Conservation (phyloP, 2,888 invertebrate genomes). For the Mamestra brassicae region DNA sequence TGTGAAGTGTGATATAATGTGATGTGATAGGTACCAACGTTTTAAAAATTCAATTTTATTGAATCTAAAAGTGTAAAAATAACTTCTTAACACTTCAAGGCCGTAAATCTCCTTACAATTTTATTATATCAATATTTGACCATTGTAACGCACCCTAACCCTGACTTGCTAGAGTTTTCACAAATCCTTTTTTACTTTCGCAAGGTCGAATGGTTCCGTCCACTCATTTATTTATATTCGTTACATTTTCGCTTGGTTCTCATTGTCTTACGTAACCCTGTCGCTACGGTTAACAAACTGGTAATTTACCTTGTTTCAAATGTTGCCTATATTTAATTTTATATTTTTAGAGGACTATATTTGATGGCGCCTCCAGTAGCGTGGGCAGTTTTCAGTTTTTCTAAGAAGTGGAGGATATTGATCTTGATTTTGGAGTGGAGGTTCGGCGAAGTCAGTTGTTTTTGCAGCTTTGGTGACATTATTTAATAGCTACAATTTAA, state of each 20-base stretch:
- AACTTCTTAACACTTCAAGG: too few relatives aligned
- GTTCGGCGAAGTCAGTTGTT: too few relatives aligned
- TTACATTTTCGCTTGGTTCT: slow-evolving; percentile 62
- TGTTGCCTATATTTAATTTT: neutral
- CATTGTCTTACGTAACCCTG: slow-evolving; percentile 59
- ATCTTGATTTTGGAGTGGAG: too few relatives aligned
- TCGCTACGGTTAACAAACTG: slow-evolving; percentile 43
- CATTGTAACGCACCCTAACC: slow-evolving; percentile 49
- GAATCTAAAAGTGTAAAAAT: neutral
- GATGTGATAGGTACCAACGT: too few relatives aligned
- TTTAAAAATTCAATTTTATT: too few relatives aligned
- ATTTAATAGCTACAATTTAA: too few relatives aligned
- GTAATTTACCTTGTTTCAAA: slow-evolving; percentile 13
- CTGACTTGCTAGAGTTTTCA: slow-evolving; percentile 64
- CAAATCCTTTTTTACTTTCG: slow-evolving; percentile 74
- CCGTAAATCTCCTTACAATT: neutral
- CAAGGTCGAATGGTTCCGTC: slow-evolving; percentile 73
- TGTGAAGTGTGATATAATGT: too few relatives aligned
- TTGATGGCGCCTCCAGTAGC: neutral
- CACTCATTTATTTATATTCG: slow-evolving; percentile 71
- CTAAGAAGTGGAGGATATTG: neutral
- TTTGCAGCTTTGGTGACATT: too few relatives aligned
- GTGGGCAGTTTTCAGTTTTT: slow-evolving; percentile 1
- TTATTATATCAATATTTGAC: neutral
- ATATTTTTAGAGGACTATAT: neutral